These are phyloP conservation scores for Patiria pectinifera DNA, from an alignment of 53 echinoderm and acorn worm species.

Conservation along the genomic window DNA sequence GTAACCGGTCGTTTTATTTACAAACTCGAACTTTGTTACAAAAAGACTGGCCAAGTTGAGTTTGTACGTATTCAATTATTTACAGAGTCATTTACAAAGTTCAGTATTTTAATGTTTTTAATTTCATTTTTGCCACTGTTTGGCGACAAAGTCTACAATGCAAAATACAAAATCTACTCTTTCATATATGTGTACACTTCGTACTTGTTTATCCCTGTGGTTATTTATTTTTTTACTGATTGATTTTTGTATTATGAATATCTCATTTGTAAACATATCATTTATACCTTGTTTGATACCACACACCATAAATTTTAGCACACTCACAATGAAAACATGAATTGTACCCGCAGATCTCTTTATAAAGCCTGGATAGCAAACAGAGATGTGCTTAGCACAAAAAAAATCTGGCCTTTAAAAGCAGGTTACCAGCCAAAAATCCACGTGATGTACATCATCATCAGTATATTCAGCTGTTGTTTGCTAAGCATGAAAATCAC, in stretches of 20 bases:
- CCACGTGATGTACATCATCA: too few species aligned
- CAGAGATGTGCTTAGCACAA: too few species aligned
- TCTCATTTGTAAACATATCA: too few species aligned
- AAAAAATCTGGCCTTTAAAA: too few species aligned
- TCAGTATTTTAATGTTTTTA: neutral
- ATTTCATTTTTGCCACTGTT: neutral
- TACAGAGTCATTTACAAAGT: neutral
- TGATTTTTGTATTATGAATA: neutral
- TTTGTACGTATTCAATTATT: neutral
- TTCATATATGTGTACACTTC: neutral
- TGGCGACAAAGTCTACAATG: neutral
- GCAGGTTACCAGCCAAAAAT: too few species aligned
- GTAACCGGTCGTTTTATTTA: neutral
- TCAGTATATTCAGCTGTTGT: too few species aligned
- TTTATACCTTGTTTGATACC: too few species aligned
- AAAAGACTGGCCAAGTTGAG: neutral
- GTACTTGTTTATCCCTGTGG: neutral
- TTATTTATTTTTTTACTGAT: neutral
- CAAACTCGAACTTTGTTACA: neutral
- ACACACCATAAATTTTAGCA: too few species aligned
- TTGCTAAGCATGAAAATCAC: too few species aligned
- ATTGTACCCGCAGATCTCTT: too few species aligned
- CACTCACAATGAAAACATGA: too few species aligned
- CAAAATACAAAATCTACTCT: neutral
- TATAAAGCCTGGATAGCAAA: too few species aligned